Percentiles rank a stretch among this genome's conserved stretches.
Conservation (phyloP, 2,113 vertebrate genomes). For the Ictidomys tridecemlineatus region DNA sequence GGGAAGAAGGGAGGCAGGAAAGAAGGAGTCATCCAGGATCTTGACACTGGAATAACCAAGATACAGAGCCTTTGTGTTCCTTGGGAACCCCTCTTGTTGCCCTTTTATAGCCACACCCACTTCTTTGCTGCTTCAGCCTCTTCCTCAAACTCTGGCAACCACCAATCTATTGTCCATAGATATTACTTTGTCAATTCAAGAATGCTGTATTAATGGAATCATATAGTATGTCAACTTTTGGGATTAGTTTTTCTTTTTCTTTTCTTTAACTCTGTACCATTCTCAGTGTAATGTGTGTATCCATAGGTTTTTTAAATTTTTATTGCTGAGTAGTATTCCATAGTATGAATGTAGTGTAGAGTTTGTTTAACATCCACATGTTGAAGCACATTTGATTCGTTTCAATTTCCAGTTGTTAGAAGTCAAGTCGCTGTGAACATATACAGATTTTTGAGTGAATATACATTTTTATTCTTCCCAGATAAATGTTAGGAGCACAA, state of each 20-base stretch:
- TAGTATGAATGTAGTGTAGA: not conserved
- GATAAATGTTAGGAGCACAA: not conserved
- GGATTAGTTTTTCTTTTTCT: not conserved
- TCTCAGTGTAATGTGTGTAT: not conserved
- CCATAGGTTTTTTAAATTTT: not conserved
- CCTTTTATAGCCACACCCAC: not conserved
- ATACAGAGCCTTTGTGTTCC: not conserved
- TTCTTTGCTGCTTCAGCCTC: not conserved
- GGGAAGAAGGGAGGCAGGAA: too few species aligned
- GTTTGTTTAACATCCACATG: not conserved
- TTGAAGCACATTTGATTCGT: not conserved
- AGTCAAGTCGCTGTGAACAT: not conserved
- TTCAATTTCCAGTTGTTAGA: not conserved
- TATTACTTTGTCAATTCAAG: not conserved
- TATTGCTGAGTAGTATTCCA: not conserved
- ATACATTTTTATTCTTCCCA: not conserved
- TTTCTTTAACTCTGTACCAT: not conserved
- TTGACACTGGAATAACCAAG: not conserved
- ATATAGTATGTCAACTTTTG: not conserved
- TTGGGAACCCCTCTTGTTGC: not conserved
- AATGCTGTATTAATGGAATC: not conserved
- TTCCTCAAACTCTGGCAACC: not conserved
- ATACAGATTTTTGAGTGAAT: not conserved
- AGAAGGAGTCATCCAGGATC: not conserved
- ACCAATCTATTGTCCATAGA: not conserved